phyloP scores from a whole-genome alignment of 1,140 invertebrate species.

The Nasonia vitripennis region DNA sequence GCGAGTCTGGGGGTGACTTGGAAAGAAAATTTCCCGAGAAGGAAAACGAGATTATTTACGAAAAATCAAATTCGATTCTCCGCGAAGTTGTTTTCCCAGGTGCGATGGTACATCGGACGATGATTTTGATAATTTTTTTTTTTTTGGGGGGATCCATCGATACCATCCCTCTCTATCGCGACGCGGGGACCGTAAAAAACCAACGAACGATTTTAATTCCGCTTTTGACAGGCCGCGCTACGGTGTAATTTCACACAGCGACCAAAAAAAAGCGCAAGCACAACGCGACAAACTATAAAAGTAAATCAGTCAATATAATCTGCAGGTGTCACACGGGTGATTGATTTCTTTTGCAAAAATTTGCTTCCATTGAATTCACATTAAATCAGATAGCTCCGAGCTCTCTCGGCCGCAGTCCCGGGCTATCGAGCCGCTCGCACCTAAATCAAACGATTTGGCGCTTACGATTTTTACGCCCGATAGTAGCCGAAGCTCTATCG shows the following conservation, averaged over 20 bases:
- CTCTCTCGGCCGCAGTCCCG: background rate
- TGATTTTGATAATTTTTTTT: background rate
- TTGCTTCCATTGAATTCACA: slow-evolving; percentile 35
- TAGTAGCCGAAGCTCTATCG: slow-evolving; percentile 46
- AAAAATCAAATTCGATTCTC: background rate
- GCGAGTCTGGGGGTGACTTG: background rate
- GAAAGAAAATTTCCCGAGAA: background rate
- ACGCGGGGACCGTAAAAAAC: too few relatives aligned
- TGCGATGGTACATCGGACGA: too few relatives aligned
- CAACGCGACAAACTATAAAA: slow-evolving; percentile 13
- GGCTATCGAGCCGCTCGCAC: slow-evolving; percentile 10
- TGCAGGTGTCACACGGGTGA: background rate
- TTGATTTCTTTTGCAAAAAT: slow-evolving; percentile 29
- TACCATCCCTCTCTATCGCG: too few relatives aligned
- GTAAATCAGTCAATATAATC: slow-evolving; percentile 33
- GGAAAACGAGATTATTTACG: background rate
- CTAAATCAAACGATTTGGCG: slow-evolving; percentile 53
- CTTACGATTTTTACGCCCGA: slow-evolving; percentile 56
- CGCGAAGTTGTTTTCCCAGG: too few relatives aligned
- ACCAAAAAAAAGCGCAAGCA: background rate
- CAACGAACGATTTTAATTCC: too few relatives aligned
- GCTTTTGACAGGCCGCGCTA: too few relatives aligned
- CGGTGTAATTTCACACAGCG: background rate
- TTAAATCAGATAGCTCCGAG: slow-evolving; percentile 29
- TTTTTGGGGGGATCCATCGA: background rate